phyloP scores from a whole-genome alignment of 2,888 invertebrate genomes.

The Acronicta psi region DNA sequence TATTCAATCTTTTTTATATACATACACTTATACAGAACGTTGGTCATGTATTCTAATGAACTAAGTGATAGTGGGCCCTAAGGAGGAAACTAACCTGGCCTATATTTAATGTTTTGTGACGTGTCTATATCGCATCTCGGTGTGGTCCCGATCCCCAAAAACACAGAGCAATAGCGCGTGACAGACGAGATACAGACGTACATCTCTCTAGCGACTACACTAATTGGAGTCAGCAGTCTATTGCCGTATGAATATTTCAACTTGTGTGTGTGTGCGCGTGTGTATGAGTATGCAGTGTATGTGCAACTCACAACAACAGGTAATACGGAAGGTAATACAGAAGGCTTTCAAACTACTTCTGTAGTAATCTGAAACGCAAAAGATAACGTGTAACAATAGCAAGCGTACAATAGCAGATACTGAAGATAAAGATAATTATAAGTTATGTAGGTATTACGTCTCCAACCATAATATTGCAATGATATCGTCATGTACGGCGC shows the following conservation, averaged over 20 bases:
- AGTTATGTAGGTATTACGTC: no score
- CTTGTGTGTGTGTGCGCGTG: neutral
- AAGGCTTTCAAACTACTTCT: neutral
- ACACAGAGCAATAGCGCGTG: neutral
- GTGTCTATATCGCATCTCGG: neutral
- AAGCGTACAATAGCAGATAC: no score
- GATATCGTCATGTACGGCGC: neutral
- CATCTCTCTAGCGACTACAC: conserved; percentile 23
- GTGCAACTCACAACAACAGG: neutral
- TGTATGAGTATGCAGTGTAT: neutral
- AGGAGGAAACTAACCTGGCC: no score
- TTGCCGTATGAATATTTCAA: neutral
- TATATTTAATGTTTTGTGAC: no score
- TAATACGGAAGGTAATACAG: neutral
- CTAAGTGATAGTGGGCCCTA: no score
- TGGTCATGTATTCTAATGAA: no score
- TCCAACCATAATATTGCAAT: no score
- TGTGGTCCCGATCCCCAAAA: neutral
- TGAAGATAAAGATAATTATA: no score
- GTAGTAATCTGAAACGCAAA: no score
- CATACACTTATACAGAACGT: no score
- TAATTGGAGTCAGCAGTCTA: conserved; percentile 22
- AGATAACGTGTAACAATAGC: no score
- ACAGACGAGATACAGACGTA: conserved; percentile 3
- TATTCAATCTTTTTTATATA: no score